Conservation (phyloP, 2,797 vertebrate genomes). For the Setipinna tenuifilis region DNA sequence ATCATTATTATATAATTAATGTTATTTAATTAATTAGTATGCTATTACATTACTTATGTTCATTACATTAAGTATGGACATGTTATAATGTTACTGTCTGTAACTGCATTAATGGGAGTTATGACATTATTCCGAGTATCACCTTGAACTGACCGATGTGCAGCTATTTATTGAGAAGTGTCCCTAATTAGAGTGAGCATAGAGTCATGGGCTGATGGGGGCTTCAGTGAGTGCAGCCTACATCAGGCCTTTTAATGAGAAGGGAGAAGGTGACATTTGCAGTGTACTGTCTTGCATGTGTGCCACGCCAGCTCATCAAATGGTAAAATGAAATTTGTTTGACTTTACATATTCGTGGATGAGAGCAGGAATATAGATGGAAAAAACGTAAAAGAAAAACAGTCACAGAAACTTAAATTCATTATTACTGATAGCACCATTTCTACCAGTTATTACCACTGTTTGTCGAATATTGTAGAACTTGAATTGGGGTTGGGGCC, state of each 20-base stretch:
- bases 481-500: no score
- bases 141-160: background rate
- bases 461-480: no score
- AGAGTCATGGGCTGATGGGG: background rate
- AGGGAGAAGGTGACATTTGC: background rate
- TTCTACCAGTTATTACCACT: no score
- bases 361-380: background rate
- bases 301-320: background rate
- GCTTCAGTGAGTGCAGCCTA: background rate
- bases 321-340: background rate
- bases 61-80: no score
- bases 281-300: background rate
- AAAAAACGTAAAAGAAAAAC: background rate
- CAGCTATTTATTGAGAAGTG: background rate
- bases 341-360: background rate
- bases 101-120: no score
- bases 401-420: background rate
- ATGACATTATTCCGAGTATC: background rate
- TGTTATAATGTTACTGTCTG: no score
- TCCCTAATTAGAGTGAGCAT: background rate
- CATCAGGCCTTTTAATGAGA: background rate
- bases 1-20: no score
- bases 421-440: no score
- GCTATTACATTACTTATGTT: no score
- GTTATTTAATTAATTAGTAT: no score